phyloP scores from a whole-genome alignment of 2,888 invertebrate genomes.

The Dynastes hyllus region DNA sequence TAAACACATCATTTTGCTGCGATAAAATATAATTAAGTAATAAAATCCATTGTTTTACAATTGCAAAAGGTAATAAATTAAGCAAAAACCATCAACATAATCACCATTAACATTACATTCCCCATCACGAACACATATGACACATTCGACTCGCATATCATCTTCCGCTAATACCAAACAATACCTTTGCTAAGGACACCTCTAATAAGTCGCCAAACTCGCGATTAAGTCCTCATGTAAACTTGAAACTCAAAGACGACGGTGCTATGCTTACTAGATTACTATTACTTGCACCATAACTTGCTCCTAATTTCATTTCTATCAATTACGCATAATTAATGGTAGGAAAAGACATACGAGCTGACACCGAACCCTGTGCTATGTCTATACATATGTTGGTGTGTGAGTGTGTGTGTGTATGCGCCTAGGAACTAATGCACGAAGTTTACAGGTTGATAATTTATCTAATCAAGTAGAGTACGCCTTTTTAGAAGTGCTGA shows the following conservation, averaged over 20 bases:
- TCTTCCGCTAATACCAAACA: too few species aligned
- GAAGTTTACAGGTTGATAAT: slow-evolving; percentile 51
- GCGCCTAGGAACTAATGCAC: slow-evolving; percentile 38
- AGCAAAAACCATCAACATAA: too few species aligned
- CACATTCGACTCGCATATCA: too few species aligned
- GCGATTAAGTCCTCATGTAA: neutral
- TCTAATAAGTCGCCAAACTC: too few species aligned
- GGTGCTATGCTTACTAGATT: neutral
- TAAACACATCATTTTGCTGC: too few species aligned
- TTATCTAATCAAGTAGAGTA: slow-evolving; percentile 44
- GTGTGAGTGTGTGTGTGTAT: neutral
- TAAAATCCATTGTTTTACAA: too few species aligned
- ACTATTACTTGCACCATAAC: neutral
- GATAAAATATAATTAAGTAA: too few species aligned
- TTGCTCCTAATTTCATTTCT: slow-evolving; percentile 46
- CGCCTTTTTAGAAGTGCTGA: slow-evolving; percentile 19
- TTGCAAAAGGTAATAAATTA: too few species aligned
- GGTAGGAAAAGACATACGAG: slow-evolving; percentile 54
- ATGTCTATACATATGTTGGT: neutral
- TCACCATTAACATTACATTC: too few species aligned
- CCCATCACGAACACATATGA: too few species aligned
- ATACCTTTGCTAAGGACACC: too few species aligned
- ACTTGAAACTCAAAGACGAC: neutral
- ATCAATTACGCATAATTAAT: slow-evolving; percentile 56
- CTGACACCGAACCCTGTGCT: neutral